These are phyloP conservation scores for Oscheius onirici DNA, from an alignment of 2,888 invertebrate genomes.

Conservation along the genomic window DNA sequence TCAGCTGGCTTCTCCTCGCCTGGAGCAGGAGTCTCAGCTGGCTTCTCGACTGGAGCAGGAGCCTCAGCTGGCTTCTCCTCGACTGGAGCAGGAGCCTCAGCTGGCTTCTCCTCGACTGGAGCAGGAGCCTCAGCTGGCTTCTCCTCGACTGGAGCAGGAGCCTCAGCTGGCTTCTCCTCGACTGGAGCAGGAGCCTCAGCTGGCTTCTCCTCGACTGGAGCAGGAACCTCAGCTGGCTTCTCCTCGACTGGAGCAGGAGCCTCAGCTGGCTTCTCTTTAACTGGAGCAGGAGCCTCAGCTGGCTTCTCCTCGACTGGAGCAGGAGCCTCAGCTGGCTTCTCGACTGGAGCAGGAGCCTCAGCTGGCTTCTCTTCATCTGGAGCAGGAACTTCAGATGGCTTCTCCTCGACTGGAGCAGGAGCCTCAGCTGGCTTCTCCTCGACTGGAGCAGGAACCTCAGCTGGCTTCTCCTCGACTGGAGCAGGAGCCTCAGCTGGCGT, in stretches of 20 bases:
- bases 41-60: not conserved
- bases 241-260: not conserved
- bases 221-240: not conserved
- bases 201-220: not conserved
- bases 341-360: not conserved
- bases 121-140: not conserved
- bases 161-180: not conserved
- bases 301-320: not conserved
- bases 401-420: not conserved
- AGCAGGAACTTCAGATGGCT: not conserved
- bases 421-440: not conserved
- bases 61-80: not conserved
- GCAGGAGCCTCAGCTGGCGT: not conserved
- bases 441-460: not conserved
- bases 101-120: not conserved
- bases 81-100: not conserved
- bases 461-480: not conserved
- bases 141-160: not conserved
- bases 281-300: not conserved
- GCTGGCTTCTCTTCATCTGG: not conserved
- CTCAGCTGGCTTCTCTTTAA: not conserved
- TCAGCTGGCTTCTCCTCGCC: not conserved
- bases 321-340: not conserved
- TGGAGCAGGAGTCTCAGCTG: not conserved
- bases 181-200: not conserved